Evolutionary conservation across 2,797 vertebrate species (phyloP).

Genomic region (Remorina albescens): DNA sequence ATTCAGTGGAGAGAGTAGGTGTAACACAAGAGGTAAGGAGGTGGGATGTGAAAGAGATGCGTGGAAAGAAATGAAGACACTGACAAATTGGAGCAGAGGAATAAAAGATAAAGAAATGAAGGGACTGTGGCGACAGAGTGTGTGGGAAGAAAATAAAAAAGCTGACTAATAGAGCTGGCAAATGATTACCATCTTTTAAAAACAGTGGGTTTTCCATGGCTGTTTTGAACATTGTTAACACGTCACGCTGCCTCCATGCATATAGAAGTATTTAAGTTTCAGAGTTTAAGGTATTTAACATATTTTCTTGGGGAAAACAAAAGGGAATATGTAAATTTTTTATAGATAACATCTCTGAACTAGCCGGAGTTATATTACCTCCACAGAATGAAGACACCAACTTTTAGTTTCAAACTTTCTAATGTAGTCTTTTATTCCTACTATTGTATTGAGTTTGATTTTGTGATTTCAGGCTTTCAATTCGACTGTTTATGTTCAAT

Average conservation of each 20-base stretch:
- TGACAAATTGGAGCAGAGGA: slow-evolving; percentile 16
- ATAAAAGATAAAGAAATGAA: neutral
- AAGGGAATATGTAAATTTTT: neutral
- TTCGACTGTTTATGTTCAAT: neutral
- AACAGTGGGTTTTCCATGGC: slow-evolving; percentile 3
- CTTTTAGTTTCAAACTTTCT: neutral
- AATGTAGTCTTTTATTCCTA: neutral
- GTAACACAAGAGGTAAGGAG: slow-evolving; percentile 1
- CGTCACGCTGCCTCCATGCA: slow-evolving; percentile 3
- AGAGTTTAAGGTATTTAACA: neutral
- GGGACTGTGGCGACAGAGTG: neutral
- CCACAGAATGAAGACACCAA: neutral
- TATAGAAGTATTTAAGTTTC: neutral
- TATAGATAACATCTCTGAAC: neutral
- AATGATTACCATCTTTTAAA: slow-evolving; percentile 30
- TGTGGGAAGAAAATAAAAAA: slow-evolving; percentile 25
- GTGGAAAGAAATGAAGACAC: neutral
- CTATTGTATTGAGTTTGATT: neutral
- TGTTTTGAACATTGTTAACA: slow-evolving; percentile 37
- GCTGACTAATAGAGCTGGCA: neutral
- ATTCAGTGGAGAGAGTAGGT: slow-evolving; percentile 13
- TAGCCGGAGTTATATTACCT: neutral
- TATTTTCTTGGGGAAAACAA: neutral
- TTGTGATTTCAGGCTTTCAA: neutral
- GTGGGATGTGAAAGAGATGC: slow-evolving; percentile 22